phyloP scores from a whole-genome alignment of 2,888 invertebrate genomes.

The Catocala fraxini region DNA sequence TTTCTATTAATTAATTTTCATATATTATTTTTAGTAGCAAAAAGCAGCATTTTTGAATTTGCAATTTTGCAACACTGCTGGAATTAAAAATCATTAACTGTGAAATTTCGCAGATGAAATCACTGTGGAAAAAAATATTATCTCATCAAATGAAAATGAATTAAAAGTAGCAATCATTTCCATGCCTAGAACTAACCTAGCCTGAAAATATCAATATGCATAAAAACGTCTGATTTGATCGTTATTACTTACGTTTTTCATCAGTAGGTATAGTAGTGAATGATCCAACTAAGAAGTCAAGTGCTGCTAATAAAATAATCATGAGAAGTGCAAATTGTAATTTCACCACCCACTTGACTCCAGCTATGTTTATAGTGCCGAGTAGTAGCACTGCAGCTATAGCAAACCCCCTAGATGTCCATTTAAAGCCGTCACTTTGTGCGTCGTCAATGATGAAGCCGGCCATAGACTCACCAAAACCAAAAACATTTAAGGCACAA shows the following conservation, averaged over 20 bases:
- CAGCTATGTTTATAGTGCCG: conserved; percentile 97
- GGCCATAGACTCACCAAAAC: conserved; percentile 98
- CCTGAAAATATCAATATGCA: no score
- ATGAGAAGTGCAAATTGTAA: conserved; percentile 96
- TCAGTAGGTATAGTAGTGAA: conserved; percentile 90
- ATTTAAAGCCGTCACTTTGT: conserved; percentile 80
- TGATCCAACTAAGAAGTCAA: conserved; percentile 98
- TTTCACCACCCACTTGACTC: conserved; percentile 99
- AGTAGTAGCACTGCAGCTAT: conserved; percentile 95
- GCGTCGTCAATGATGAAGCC: conserved; percentile 91
- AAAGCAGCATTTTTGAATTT: no score
- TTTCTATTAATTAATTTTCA: no score
- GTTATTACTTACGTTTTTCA: conserved; percentile 81
- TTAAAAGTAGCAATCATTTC: no score
- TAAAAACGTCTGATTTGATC: no score
- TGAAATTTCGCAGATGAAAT: no score
- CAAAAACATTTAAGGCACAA: conserved; percentile 97
- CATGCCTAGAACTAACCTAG: no score
- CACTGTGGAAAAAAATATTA: no score
- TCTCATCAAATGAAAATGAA: no score
- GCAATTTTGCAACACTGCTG: no score
- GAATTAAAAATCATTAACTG: no score
- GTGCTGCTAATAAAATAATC: conserved; percentile 94
- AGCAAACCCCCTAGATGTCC: conserved; percentile 96
- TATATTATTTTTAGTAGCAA: no score